phyloP scores from a whole-genome alignment of 2,113 vertebrate species.

The Crotalus viridis region DNA sequence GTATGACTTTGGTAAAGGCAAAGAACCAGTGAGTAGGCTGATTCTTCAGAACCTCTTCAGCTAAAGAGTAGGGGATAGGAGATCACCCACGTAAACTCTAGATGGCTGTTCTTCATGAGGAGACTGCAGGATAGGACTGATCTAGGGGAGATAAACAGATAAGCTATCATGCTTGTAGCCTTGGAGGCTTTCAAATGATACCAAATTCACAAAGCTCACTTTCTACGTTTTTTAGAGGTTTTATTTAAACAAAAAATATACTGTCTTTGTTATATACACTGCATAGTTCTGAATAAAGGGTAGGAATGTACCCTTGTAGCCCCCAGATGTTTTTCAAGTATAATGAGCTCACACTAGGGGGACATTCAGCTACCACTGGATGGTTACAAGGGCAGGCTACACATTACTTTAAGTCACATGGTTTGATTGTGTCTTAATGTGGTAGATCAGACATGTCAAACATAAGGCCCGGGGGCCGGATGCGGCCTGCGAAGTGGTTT shows the following conservation, averaged over 20 bases:
- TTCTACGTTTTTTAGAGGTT: not conserved
- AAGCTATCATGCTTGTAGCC: not conserved
- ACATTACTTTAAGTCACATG: not conserved
- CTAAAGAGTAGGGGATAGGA: not conserved
- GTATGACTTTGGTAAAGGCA: not conserved
- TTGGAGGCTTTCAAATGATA: not conserved
- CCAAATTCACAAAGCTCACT: not conserved
- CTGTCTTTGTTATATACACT: not conserved
- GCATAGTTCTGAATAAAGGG: not conserved
- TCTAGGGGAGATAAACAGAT: not conserved
- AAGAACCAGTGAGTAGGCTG: not conserved
- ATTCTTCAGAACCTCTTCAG: not conserved
- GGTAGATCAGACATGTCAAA: too few species aligned
- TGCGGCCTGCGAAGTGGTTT: too few species aligned
- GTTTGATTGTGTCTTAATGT: not conserved
- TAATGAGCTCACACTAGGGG: not conserved
- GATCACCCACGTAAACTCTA: not conserved
- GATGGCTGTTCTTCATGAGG: not conserved
- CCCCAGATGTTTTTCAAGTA: not conserved
- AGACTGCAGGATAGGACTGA: not conserved
- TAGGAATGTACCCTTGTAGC: not conserved
- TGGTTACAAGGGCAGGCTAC: not conserved
- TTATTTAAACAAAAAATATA: not conserved
- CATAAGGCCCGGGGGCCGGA: too few species aligned
- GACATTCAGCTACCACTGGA: not conserved